Percentiles rank a stretch among this genome's conserved stretches.
These are phyloP conservation scores for Syndactyla subalaris DNA, from an alignment of 2,797 vertebrate species.

Conservation along the genomic window DNA sequence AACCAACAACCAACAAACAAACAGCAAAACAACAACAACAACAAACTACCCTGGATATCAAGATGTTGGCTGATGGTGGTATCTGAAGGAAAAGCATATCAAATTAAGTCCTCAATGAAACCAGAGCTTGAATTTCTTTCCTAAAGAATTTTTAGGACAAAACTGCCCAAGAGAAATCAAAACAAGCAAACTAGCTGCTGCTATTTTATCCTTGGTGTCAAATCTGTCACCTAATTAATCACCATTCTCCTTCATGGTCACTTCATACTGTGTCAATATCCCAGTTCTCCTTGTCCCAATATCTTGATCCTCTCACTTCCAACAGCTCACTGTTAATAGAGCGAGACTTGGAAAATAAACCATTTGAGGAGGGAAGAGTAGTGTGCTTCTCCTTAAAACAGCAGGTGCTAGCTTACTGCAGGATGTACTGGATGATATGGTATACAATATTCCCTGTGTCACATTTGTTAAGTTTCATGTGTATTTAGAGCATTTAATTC, in stretches of 20 bases:
- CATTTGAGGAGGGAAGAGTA: neutral
- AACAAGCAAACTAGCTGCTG: neutral
- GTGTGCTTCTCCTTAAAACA: neutral
- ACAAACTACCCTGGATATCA: neutral
- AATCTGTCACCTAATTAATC: neutral
- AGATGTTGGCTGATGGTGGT: fast-evolving
- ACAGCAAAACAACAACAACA: neutral
- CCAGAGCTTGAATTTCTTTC: neutral
- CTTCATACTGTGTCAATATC: neutral
- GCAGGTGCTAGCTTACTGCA: neutral
- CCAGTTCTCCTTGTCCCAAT: neutral
- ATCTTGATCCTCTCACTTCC: neutral
- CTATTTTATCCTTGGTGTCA: neutral
- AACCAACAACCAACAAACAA: neutral
- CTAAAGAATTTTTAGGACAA: neutral
- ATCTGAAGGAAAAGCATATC: neutral
- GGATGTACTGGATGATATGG: neutral
- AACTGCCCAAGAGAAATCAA: neutral
- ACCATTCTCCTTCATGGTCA: neutral
- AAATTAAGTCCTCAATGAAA: neutral
- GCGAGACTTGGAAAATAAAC: neutral
- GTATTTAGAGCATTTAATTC: neutral
- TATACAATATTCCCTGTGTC: neutral
- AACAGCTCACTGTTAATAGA: neutral
- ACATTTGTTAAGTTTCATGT: neutral